phyloP scores from a whole-genome alignment of 2,888 invertebrate genomes.

The Catocala sponsa region DNA sequence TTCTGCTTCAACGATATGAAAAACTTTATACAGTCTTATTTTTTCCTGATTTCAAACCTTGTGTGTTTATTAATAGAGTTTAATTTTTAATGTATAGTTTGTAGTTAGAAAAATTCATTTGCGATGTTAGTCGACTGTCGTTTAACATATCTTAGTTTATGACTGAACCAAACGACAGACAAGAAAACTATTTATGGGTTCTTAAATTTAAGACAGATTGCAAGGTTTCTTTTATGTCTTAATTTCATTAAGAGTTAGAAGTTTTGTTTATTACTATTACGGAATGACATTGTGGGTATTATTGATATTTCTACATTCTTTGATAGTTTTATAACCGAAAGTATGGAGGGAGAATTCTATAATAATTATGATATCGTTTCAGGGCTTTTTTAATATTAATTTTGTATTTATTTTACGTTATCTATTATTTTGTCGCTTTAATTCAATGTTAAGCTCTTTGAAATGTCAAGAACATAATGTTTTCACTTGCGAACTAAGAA shows the following conservation, averaged over 20 bases:
- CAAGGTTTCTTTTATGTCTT: slow-evolving; percentile 56
- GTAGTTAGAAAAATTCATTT: slow-evolving; percentile 73
- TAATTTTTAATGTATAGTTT: slow-evolving; percentile 36
- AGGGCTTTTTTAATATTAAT: neutral
- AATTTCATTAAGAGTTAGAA: slow-evolving; percentile 49
- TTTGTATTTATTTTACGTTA: too few relatives aligned
- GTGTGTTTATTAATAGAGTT: slow-evolving; percentile 42
- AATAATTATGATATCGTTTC: neutral
- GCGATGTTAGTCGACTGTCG: slow-evolving; percentile 74
- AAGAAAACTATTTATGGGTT: slow-evolving; percentile 75
- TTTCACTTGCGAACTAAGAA: too few relatives aligned
- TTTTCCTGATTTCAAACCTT: slow-evolving; percentile 54
- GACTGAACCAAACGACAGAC: slow-evolving; percentile 69
- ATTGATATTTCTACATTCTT: slow-evolving; percentile 24
- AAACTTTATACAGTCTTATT: slow-evolving; percentile 68
- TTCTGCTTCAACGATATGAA: slow-evolving; percentile 82
- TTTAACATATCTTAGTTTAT: slow-evolving; percentile 83
- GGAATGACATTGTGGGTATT: slow-evolving; percentile 26
- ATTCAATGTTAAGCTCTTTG: neutral
- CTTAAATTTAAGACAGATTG: slow-evolving; percentile 69
- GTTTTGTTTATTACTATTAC: slow-evolving; percentile 44
- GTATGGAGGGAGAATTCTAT: neutral
- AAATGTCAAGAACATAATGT: neutral
- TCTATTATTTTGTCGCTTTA: too few relatives aligned
- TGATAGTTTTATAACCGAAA: slow-evolving; percentile 19